phyloP scores from a whole-genome alignment of 1,140 invertebrate genomes.

The Drosophila sproati region DNA sequence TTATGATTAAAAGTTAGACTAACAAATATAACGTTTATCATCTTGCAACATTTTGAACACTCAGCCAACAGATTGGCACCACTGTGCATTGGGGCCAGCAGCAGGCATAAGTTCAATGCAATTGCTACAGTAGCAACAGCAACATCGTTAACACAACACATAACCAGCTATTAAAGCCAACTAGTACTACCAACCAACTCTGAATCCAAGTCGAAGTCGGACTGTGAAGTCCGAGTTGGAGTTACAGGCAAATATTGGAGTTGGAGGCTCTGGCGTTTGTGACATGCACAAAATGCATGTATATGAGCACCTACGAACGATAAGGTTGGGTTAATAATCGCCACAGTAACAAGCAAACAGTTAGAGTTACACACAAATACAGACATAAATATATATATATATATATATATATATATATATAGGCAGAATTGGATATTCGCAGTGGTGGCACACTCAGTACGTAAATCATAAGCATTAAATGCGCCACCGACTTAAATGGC shows the following conservation, averaged over 20 bases:
- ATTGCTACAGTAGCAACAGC: constrained; percentile 65
- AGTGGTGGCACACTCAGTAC: constrained; percentile 45
- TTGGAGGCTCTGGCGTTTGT: constrained; percentile 57
- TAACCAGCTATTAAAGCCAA: constrained; percentile 78
- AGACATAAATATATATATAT: not conserved
- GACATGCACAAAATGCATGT: constrained; percentile 82
- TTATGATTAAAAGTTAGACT: too few species aligned
- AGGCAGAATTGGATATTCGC: constrained; percentile 49
- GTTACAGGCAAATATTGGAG: constrained; percentile 24
- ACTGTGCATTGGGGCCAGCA: constrained; percentile 34
- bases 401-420: constrained; percentile 4
- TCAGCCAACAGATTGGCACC: not conserved
- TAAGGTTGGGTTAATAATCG: constrained; percentile 75
- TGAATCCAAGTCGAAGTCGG: constrained; percentile 32
- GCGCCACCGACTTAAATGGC: constrained; percentile 38
- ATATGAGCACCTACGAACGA: constrained; percentile 79
- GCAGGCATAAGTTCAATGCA: constrained; percentile 64
- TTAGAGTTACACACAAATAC: constrained; percentile 9
- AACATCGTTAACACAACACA: constrained; percentile 77
- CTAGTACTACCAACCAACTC: constrained; percentile 21
- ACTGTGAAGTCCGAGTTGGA: constrained; percentile 24
- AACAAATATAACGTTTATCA: too few species aligned
- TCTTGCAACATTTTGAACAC: not conserved
- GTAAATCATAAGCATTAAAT: constrained; percentile 78
- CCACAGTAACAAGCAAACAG: constrained; percentile 38